Evolutionary conservation across 2,888 invertebrate species (phyloP).

Genomic region (Drosophila bunnanda): DNA sequence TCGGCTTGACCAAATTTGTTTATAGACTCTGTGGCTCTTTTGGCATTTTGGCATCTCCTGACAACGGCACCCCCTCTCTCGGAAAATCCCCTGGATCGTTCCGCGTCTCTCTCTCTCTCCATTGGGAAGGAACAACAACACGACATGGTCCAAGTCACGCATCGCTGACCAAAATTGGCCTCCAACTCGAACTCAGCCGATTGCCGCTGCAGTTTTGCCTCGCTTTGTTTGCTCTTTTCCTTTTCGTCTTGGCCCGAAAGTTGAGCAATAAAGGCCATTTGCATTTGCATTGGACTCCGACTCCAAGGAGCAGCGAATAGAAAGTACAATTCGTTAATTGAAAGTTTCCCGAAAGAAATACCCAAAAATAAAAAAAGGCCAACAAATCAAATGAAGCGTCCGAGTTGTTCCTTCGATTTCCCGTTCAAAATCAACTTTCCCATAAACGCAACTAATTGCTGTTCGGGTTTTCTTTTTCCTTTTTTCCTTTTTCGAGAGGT

Average conservation of each 20-base stretch:
- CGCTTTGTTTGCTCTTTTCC: conserved; percentile 35
- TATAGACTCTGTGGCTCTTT: conserved; percentile 75
- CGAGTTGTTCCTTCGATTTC: conserved; percentile 32
- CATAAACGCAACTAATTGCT: conserved; percentile 30
- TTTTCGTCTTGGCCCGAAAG: conserved; percentile 49
- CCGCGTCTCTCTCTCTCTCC: too few species aligned
- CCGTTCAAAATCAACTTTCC: conserved; percentile 31
- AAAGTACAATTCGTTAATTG: conserved; percentile 55
- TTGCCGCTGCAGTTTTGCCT: conserved; percentile 55
- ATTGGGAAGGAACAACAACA: conserved; percentile 52
- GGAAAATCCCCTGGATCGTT: too few species aligned
- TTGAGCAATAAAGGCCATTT: conserved; percentile 77
- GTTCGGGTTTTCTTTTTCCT: neutral
- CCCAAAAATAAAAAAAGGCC: conserved; percentile 20
- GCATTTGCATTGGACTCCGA: conserved; percentile 68
- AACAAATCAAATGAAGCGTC: conserved; percentile 36
- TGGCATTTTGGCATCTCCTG: conserved; percentile 78
- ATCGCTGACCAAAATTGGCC: conserved; percentile 79
- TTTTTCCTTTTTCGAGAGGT: neutral
- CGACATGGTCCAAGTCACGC: conserved; percentile 78
- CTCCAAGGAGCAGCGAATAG: conserved; percentile 44
- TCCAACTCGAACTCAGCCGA: conserved; percentile 43
- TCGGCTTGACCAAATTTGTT: conserved; percentile 79
- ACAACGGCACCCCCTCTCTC: conserved; percentile 35
- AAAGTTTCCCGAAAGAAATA: conserved; percentile 38